Conservation (phyloP, 2,113 vertebrate genomes). For the Dicerorhinus sumatrensis region DNA sequence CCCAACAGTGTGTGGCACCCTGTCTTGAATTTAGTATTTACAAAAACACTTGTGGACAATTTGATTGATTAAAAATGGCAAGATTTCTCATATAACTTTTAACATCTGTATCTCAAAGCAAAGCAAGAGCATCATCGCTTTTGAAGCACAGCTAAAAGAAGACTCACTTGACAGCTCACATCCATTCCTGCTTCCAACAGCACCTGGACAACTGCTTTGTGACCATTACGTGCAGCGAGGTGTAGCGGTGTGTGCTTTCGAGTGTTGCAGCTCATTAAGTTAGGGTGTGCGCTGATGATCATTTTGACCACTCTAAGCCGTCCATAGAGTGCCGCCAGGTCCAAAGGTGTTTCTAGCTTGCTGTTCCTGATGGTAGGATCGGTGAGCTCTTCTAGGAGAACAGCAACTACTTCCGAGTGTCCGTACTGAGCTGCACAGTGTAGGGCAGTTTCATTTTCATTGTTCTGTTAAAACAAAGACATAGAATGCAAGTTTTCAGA, state of each 20-base stretch:
- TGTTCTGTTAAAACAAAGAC: conserved; percentile 90
- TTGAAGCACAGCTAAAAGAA: background rate
- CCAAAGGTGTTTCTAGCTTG: conserved; percentile 95
- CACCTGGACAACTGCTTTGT: conserved; percentile 93
- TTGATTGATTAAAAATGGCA: background rate
- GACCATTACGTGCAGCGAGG: conserved; percentile 97
- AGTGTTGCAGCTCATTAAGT: conserved; percentile 94
- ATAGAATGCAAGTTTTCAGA: conserved; percentile 47
- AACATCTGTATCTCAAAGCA: background rate
- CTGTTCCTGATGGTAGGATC: conserved; percentile 97
- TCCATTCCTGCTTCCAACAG: conserved; percentile 97
- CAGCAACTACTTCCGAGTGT: conserved; percentile 95
- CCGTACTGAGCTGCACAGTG: conserved; percentile 98
- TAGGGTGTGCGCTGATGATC: conserved; percentile 95
- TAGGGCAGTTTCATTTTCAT: conserved; percentile 96
- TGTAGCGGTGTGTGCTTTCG: conserved; percentile 96
- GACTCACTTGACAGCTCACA: conserved; percentile 95
- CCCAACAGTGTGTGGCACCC: background rate
- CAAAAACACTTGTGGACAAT: background rate
- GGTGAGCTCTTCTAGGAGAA: conserved; percentile 95
- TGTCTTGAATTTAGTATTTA: background rate
- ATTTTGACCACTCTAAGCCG: conserved; percentile 95
- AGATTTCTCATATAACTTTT: background rate
- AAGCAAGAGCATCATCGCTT: background rate
- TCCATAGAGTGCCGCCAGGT: conserved; percentile 96